Base-by-base conservation (phyloP, 2,113 vertebrate species). In the Apodemus speciosus region DNA sequence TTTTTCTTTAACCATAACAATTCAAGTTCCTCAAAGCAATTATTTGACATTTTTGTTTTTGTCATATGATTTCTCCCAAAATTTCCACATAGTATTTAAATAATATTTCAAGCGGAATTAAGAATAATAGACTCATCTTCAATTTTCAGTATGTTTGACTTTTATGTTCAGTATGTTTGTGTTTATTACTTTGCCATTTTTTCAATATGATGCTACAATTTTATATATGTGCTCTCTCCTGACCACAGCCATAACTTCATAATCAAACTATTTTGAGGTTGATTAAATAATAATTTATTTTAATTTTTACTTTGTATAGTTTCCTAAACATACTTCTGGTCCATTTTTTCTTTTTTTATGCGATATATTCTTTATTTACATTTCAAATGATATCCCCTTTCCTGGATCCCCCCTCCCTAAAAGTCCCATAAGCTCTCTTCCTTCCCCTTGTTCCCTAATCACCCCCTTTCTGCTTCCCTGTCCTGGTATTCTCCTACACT, bases 271-370 rank as follows among this genome's bases (percentile, higher is more conserved):
- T 53, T 81, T 2, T 60, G 79, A 53, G 68, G 4, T 66, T 86
- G 30, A 85, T 94, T 91, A 88, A 87, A 76, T 68, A 85, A 81
- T 92, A 38, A 72, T 85, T 93, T 83, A 43, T n/a, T 85, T 91
- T 58, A 64, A 46, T 64, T 90, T 95, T 75, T 79, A 91, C 53
- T 95, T 85, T 35, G 23, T 68, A 58, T 25, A 51, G 68, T 1
- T 66, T 51, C 51, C 23, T 83, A 80, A 53, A 62, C 60, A 56
- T 32, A 32, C 16, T 86, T 72, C 69, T 30, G 13, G 32, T 15
- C 15, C 20, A 46, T 15, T 23, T 62, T 89, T 10, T 56, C 43
- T 46, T 46, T 46, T 46, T 46, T 46, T 46, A 46, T 46, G 3
- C 6, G 43, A 46, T 46, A 46, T 46, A 46, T 46, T 46, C 43